Percentiles rank a stretch among this genome's conserved stretches.
Conservation (phyloP, 1,140 invertebrate genomes). For the Hydropsyche tenuis region DNA sequence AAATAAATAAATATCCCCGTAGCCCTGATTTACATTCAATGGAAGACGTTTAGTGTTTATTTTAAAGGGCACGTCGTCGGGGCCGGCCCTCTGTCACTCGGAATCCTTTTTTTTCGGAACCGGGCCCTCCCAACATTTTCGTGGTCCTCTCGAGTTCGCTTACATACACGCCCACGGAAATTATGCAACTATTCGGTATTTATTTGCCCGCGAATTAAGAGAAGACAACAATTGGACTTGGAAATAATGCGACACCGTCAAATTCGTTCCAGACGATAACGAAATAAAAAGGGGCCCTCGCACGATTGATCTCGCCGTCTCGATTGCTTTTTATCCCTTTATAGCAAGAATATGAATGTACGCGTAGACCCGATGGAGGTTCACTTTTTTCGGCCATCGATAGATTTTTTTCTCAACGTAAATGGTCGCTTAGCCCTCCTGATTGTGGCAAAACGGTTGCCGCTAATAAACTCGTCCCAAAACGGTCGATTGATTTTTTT, state of each 20-base stretch:
- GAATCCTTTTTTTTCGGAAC: constrained; percentile 18
- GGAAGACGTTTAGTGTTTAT: constrained; percentile 51
- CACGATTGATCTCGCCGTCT: constrained; percentile 30
- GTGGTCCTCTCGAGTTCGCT: neutral
- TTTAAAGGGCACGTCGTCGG: constrained; percentile 45
- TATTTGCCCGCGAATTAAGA: constrained; percentile 48
- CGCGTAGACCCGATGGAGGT: neutral
- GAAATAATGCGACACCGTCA: constrained; percentile 44
- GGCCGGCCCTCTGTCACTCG: constrained; percentile 36
- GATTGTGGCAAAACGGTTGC: constrained; percentile 14
- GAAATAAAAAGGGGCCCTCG: constrained; percentile 13
- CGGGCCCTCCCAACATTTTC: constrained; percentile 27
- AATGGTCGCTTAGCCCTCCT: constrained; percentile 9
- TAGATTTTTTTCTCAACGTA: constrained; percentile 3
- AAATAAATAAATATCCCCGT: constrained; percentile 49
- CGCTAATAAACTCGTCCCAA: constrained; percentile 19
- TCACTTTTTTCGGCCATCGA: neutral
- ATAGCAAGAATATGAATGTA: neutral
- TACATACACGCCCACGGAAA: constrained; percentile 6
- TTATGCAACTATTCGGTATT: constrained; percentile 45
- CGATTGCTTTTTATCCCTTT: constrained; percentile 21
- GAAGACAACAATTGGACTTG: constrained; percentile 46
- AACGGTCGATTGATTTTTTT: constrained; percentile 11
- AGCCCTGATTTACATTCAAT: constrained; percentile 51
- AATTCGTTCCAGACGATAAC: neutral